These are phyloP conservation scores for Spialia ferax DNA, from an alignment of 2,888 invertebrate species.

Conservation along the genomic window DNA sequence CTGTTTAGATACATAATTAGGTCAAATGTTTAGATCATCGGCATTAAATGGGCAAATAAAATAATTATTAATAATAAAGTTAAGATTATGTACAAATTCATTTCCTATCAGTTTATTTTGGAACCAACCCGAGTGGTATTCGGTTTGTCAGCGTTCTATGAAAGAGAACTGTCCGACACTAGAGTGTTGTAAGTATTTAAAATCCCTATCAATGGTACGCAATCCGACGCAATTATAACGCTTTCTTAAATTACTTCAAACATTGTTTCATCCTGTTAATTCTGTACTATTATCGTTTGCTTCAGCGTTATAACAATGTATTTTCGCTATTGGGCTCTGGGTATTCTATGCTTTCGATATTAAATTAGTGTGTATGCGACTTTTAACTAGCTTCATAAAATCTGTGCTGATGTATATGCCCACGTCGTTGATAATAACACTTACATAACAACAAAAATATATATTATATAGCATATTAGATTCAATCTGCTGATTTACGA, in stretches of 20 bases:
- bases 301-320: constrained; percentile 84
- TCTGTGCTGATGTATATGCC: constrained; percentile 85
- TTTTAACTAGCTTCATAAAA: constrained; percentile 83
- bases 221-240: constrained; percentile 76
- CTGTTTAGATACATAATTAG: constrained; percentile 72
- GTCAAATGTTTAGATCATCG: constrained; percentile 75
- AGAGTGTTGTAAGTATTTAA: constrained; percentile 82
- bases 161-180: constrained; percentile 69
- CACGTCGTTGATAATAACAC: constrained; percentile 82
- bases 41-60: constrained; percentile 55
- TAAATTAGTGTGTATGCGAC: constrained; percentile 85
- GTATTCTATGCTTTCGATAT: constrained; percentile 86
- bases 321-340: constrained; percentile 84
- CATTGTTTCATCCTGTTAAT: constrained; percentile 79
- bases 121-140: constrained; percentile 66
- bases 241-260: constrained; percentile 80
- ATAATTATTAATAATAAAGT: constrained; percentile 47
- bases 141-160: constrained; percentile 67
- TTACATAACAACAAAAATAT: constrained; percentile 66
- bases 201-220: constrained; percentile 74
- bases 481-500: constrained; percentile 81
- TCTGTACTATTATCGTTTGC: constrained; percentile 84
- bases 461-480: constrained; percentile 81
- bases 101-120: constrained; percentile 75
- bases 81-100: constrained; percentile 65